A percentile compares a stretch with the other conserved stretches of the same genome.
Conservation (phyloP, 2,113 vertebrate species). For the Misgurnus anguillicaudatus region DNA sequence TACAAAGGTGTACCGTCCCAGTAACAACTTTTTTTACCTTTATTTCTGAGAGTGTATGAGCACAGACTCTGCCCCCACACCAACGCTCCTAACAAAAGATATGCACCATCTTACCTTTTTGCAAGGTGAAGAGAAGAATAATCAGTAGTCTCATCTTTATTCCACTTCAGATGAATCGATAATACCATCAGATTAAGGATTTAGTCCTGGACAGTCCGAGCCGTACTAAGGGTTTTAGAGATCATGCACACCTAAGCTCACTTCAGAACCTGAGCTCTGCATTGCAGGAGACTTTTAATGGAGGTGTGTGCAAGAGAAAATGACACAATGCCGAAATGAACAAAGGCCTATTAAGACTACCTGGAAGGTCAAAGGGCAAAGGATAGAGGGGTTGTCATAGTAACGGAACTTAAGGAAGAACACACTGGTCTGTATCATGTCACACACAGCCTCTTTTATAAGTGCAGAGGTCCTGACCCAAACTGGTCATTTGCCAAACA, state of each 20-base stretch:
- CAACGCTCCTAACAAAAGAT: neutral
- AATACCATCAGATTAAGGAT: neutral
- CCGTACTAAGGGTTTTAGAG: neutral
- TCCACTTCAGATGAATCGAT: neutral
- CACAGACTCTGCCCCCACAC: neutral
- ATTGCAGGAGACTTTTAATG: neutral
- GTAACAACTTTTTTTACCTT: too few relatives aligned
- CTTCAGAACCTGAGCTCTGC: neutral
- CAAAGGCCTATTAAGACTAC: conserved; percentile 46
- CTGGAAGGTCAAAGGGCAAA: conserved; percentile 41
- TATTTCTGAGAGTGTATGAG: neutral
- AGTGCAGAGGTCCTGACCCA: conserved; percentile 24
- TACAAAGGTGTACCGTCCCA: too few relatives aligned
- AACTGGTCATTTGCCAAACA: conserved; percentile 6
- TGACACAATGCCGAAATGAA: conserved; percentile 33
- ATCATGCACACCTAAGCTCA: neutral
- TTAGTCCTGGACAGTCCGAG: neutral
- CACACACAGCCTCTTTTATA: conserved; percentile 17
- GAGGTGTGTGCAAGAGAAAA: conserved; percentile 6
- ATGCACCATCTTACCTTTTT: conserved; percentile 23
- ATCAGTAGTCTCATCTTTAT: conserved; percentile 23
- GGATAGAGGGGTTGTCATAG: conserved; percentile 4
- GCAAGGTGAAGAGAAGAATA: conserved; percentile 3
- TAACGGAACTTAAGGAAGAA: conserved; percentile 30
- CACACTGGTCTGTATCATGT: conserved; percentile 14